Base-by-base conservation (phyloP, 2,888 invertebrate genomes). In the Watsonalla binaria region DNA sequence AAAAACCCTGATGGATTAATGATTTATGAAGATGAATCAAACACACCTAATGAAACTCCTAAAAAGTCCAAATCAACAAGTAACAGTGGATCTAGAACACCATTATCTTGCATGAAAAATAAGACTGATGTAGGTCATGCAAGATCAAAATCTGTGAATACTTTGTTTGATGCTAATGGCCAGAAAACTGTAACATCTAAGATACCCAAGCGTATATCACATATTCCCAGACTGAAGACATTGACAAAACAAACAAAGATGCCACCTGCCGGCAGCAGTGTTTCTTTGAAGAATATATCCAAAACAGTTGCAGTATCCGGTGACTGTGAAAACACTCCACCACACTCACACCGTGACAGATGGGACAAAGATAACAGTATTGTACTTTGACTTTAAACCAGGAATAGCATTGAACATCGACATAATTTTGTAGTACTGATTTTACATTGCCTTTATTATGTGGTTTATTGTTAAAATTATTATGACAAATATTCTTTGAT, bases 21-120 rank as follows among this genome's bases (percentile, higher is more conserved):
- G n/a, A 92, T 93, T 60, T 93, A 93, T 80, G 92, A 93, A 83
- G 93, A 93, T 82, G 84, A 90, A 51, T 58, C 71, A n/a, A 60
- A 60, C 54, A 57, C 65, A 54, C 54, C 77, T 11, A 76, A 70
- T 70, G 79, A 76, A 49, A 85, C 86, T 52, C 85, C 86, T 4
- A 85, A 82, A 60, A 88, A 90, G 68, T 73, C 82, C 0, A 82
- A 86, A 74, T 74, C 82, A 53, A 65, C 70, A 33, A 74, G 66
- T 58, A 80, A 74, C 54, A 81, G 76, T 73, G 87, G 83, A 0
- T 78, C 82, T 4, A 82, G 91, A 63, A 91, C 91, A 55, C 91
- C 91, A 42, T 62, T 92, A 45, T 90, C 91, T 15, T 91, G 91
- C 70, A 88, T 91, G 90, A 91, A 87, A 60, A 92, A 92, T 62